These are phyloP conservation scores for Stenodera caucasica DNA, from an alignment of 2,888 invertebrate genomes.

Conservation along the genomic window DNA sequence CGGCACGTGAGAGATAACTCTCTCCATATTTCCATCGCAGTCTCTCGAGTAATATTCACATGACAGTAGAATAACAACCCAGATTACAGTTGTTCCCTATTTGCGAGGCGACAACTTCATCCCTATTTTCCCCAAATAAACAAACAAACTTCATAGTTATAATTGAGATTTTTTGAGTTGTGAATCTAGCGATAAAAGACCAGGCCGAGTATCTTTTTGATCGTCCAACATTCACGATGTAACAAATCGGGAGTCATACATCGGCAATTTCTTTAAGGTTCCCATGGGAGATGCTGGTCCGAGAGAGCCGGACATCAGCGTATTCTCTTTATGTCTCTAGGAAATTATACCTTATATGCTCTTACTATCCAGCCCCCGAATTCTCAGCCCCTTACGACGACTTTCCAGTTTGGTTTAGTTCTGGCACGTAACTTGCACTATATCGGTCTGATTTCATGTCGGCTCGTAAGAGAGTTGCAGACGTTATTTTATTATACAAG, in stretches of 20 bases:
- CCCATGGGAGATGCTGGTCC: conserved; percentile 48
- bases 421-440: conserved; percentile 44
- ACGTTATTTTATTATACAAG: conserved; percentile 30
- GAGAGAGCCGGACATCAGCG: conserved; percentile 53
- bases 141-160: too few species aligned
- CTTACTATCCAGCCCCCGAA: conserved; percentile 35
- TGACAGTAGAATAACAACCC: conserved; percentile 6
- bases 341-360: conserved; percentile 57
- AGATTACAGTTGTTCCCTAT: background rate
- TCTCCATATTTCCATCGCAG: conserved; percentile 30
- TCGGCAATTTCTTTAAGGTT: conserved; percentile 57
- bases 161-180: too few species aligned
- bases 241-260: conserved; percentile 55
- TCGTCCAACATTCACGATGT: conserved; percentile 46
- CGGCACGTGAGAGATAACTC: conserved; percentile 49
- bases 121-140: too few species aligned
- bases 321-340: conserved; percentile 56
- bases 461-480: conserved; percentile 30
- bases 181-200: conserved; percentile 16
- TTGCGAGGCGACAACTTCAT: background rate
- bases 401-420: background rate
- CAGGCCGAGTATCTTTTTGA: conserved; percentile 39
- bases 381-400: background rate
- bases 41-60: conserved; percentile 28
- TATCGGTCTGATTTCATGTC: conserved; percentile 43